phyloP scores from a whole-genome alignment of 2,113 vertebrate species.

The Trematomus loennbergii region DNA sequence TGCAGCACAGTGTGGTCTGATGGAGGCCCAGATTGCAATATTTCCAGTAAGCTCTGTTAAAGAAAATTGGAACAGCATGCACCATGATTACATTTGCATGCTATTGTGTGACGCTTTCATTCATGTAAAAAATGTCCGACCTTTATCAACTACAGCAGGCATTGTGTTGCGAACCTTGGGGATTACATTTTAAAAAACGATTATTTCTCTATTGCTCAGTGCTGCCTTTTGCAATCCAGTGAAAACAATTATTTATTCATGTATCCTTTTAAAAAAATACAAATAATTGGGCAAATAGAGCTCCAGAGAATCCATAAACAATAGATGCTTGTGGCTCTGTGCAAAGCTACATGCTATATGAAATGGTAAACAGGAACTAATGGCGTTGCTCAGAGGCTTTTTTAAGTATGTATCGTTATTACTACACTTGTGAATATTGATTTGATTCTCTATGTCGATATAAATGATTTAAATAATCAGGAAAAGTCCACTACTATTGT shows the following conservation, averaged over 20 bases:
- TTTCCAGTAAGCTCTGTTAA: background rate
- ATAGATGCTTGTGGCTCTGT: background rate
- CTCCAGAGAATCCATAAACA: background rate
- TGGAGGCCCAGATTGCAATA: background rate
- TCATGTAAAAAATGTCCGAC: background rate
- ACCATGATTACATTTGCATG: background rate
- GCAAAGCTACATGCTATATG: background rate
- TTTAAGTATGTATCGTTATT: background rate
- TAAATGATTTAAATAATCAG: constrained; percentile 20
- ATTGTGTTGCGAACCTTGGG: background rate
- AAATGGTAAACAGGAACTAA: background rate
- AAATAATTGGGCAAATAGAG: background rate
- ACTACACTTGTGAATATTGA: constrained; percentile 7
- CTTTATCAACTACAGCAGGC: background rate
- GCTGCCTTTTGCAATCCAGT: background rate
- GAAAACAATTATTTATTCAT: background rate
- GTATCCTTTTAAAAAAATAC: background rate
- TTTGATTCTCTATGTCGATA: constrained; percentile 12
- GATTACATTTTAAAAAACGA: background rate
- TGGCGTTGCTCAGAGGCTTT: background rate
- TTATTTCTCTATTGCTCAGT: background rate
- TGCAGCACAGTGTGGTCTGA: background rate
- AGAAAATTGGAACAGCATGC: background rate
- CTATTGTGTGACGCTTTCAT: background rate
- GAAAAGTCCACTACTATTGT: background rate